Conservation (phyloP, 2,113 vertebrate genomes). For the Hydropotes inermis region DNA sequence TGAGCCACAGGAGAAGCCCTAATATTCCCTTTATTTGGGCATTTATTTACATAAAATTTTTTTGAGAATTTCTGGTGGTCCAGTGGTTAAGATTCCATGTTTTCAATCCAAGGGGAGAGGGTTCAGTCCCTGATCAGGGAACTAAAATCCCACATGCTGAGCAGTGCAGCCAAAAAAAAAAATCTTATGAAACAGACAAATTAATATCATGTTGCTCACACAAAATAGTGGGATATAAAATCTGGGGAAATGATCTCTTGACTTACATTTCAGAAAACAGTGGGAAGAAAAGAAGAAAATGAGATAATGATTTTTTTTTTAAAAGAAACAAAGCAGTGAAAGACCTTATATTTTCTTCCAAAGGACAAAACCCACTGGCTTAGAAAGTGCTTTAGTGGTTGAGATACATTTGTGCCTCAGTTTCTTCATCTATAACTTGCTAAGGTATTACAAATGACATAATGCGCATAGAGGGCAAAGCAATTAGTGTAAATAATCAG, state of each 20-base stretch:
- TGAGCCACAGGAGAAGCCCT: not conserved
- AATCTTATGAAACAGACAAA: not conserved
- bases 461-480: not conserved
- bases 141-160: not conserved
- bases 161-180: not conserved
- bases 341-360: not conserved
- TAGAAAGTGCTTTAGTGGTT: not conserved
- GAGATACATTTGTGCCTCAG: not conserved
- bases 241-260: not conserved
- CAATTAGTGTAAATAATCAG: not conserved
- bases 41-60: not conserved
- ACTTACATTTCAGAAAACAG: not conserved
- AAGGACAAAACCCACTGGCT: not conserved
- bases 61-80: not conserved
- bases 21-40: not conserved
- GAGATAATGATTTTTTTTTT: not conserved
- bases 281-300: not conserved
- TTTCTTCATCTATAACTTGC: constrained; percentile 1
- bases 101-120: not conserved
- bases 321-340: not conserved
- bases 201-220: not conserved
- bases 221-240: not conserved
- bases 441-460: not conserved
- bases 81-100: not conserved
- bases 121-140: not conserved